Evolutionary conservation across 2,113 vertebrate genomes (phyloP).

Genomic region (Drymodes brunneopygia): DNA sequence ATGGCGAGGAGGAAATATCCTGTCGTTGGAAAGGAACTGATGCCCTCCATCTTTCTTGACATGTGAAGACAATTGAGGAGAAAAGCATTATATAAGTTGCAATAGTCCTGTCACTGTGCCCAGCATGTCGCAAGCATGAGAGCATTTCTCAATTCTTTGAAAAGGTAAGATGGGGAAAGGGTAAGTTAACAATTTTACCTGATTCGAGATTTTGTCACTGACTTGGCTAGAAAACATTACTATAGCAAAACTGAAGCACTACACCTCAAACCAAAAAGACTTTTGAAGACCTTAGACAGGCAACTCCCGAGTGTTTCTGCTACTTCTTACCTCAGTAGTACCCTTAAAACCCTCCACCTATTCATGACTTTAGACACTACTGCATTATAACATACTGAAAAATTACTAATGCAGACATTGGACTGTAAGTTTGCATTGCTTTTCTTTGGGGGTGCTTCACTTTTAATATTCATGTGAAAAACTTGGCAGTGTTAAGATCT

Average conservation of each 20-base stretch:
- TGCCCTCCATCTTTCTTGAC: background rate
- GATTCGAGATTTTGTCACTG: background rate
- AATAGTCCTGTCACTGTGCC: background rate
- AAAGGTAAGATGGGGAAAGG: background rate
- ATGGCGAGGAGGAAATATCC: rapidly evolving
- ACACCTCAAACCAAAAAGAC: background rate
- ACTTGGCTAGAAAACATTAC: background rate
- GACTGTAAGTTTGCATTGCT: background rate
- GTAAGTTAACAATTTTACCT: background rate
- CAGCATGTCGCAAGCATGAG: background rate
- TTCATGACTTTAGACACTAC: background rate
- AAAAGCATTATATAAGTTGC: rapidly evolving
- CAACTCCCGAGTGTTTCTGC: background rate
- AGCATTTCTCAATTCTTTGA: background rate
- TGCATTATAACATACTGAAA: background rate
- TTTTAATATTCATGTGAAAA: background rate
- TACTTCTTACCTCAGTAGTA: background rate
- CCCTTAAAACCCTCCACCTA: background rate
- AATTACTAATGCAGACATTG: background rate
- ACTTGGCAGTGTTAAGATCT: background rate
- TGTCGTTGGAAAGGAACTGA: background rate
- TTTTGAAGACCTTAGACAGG: background rate
- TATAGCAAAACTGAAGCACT: background rate
- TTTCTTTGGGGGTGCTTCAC: background rate
- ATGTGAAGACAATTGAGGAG: background rate